A percentile compares a stretch with the other conserved stretches of the same genome.
Evolutionary conservation across 2,113 vertebrate genomes (phyloP).

Genomic region (Pionites leucogaster): DNA sequence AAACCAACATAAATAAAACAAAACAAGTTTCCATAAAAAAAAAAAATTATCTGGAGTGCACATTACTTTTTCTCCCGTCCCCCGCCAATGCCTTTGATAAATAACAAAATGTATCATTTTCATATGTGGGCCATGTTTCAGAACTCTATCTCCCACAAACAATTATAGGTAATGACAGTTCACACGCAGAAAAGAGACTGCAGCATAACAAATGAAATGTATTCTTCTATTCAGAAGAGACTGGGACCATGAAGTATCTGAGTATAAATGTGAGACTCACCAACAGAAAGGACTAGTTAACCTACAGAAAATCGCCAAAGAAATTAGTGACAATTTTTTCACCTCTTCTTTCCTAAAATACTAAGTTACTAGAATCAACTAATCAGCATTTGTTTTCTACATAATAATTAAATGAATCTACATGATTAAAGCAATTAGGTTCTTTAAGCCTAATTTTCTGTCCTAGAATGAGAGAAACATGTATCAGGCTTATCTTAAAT

Average conservation of each 20-base stretch:
- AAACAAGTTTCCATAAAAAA: not conserved
- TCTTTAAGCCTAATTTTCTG: not conserved
- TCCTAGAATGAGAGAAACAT: not conserved
- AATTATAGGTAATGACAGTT: not conserved
- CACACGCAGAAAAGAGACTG: accelerated
- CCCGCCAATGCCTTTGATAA: not conserved
- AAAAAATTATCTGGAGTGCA: not conserved
- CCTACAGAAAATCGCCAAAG: not conserved
- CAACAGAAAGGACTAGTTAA: not conserved
- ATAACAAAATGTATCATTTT: not conserved
- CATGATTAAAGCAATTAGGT: not conserved
- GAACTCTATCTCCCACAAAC: not conserved
- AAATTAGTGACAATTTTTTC: not conserved
- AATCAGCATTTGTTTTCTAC: not conserved
- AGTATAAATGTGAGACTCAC: accelerated
- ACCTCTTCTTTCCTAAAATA: not conserved
- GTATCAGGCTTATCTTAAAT: not conserved
- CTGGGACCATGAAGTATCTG: not conserved
- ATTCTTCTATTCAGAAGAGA: not conserved
- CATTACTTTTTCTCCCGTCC: not conserved
- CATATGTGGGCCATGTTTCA: not conserved
- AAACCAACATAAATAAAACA: not conserved
- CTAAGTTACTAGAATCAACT: not conserved
- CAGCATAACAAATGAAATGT: not conserved
- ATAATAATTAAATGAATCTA: not conserved